Evolutionary conservation across 1,140 invertebrate species (phyloP), one percentile per base, ranked within the genome.

Genomic region (Panagrolaimus sp.): DNA sequence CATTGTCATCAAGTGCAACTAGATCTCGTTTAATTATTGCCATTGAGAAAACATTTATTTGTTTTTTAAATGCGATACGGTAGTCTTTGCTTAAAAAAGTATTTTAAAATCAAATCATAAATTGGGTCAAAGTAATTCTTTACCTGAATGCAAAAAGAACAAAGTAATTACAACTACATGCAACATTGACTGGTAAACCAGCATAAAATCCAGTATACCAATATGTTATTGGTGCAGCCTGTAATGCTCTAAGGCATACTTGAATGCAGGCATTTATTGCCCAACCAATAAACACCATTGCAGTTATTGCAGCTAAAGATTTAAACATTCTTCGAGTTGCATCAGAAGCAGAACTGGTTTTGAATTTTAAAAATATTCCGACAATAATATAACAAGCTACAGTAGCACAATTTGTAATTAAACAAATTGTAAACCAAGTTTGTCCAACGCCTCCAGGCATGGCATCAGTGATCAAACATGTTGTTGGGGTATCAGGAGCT

Each of bases 321-420:
- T 58, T 58, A 17, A 58, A 58, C 52, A 58, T 58, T 58, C 28
- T 58, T 58, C 21, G 21, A 12, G 52, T 58, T 21, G 21, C 52
- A 28, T 21, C 52, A 28, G 52, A 58, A 28, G 52, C 17, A 12
- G 52, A 58, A 26, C 21, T n/a, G 4, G 14, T 12, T 14, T 28
- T 58, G 21, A 58, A 26, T 21, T 58, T 58, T 12, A 58, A 28
- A 24, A 58, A 28, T 26, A 58, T 28, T n/a, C 52, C 21, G 17
- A 58, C 28, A 26, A 58, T 58, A n/a, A 58, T 28, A 28, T 58
- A 58, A 58, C 52, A 58, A 58, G 28, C 52, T 28, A 58, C 21
- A 26, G 52, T 28, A 58, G 28, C 21, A 2, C 21, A 58, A 21
- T 28, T 58, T 12, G 15, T 28, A 21, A 58, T 58, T 21, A 58